These are phyloP conservation scores for Circaetus cinerascens DNA, from an alignment of 2,113 vertebrate species.

Conservation along the genomic window DNA sequence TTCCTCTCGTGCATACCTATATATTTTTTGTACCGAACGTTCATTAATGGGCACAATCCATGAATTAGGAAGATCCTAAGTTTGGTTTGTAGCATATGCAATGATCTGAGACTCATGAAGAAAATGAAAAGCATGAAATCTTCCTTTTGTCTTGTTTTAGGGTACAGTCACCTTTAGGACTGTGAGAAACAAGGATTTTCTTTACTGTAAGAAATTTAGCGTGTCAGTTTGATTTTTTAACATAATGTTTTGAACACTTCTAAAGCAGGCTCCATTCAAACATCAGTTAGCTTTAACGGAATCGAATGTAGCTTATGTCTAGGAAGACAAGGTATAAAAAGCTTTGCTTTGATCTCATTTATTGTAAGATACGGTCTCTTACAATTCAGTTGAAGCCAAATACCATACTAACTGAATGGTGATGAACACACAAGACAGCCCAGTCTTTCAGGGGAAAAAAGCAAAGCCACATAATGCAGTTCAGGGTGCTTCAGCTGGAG, in stretches of 20 bases:
- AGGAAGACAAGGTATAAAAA: background rate
- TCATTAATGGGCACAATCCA: background rate
- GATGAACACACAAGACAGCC: background rate
- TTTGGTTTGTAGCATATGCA: background rate
- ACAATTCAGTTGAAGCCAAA: background rate
- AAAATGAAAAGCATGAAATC: background rate
- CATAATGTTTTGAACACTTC: background rate
- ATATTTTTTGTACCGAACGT: background rate
- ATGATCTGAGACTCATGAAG: background rate
- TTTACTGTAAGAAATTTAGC: background rate
- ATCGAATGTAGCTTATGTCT: background rate
- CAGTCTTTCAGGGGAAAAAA: background rate
- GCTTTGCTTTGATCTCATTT: background rate
- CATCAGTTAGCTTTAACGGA: background rate
- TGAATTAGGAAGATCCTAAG: background rate
- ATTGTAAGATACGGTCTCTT: background rate
- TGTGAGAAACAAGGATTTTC: background rate
- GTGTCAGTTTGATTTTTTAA: background rate
- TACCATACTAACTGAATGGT: background rate
- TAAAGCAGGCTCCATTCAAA: background rate
- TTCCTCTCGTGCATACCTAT: background rate
- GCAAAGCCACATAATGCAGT: background rate
- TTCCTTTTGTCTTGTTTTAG: background rate
- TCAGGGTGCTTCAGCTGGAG: background rate
- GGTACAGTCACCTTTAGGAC: background rate